Evolutionary conservation across 2,888 invertebrate genomes (phyloP).

Genomic region (Amiota communis): DNA sequence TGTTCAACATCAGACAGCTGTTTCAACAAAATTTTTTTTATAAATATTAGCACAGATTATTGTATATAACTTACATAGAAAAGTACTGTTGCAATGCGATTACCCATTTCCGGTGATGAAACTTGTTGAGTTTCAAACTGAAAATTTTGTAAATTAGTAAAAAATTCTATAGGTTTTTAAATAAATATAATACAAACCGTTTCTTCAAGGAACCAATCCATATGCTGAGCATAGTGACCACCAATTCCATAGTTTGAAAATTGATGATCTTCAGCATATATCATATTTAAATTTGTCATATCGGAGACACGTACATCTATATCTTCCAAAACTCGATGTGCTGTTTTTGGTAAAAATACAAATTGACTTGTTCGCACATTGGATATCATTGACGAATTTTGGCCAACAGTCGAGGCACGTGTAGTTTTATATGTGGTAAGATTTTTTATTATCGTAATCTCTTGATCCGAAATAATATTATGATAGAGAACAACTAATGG

Average conservation of each 20-base stretch:
- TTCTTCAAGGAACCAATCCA: slow-evolving; percentile 52
- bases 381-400: slow-evolving; percentile 77
- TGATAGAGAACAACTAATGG: slow-evolving; percentile 76
- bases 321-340: slow-evolving; percentile 75
- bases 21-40: slow-evolving; percentile 10
- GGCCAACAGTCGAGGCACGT: slow-evolving; percentile 79
- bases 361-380: slow-evolving; percentile 59
- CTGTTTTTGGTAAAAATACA: slow-evolving; percentile 46
- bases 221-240: slow-evolving; percentile 77
- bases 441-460: slow-evolving; percentile 75
- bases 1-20: slow-evolving; percentile 96
- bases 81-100: slow-evolving; percentile 70
- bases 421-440: slow-evolving; percentile 75
- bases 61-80: slow-evolving; percentile 67
- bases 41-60: neutral
- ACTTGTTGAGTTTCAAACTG: slow-evolving; percentile 37
- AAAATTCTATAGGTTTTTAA: neutral
- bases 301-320: slow-evolving; percentile 75
- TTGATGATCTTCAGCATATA: slow-evolving; percentile 74
- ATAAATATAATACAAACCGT: slow-evolving; percentile 43
- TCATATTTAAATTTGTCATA: slow-evolving; percentile 76
- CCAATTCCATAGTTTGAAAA: slow-evolving; percentile 73
- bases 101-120: slow-evolving; percentile 46
- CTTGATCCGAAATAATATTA: slow-evolving; percentile 76
- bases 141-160: neutral